Evolutionary conservation across 35 echinoderm and acorn worm species (phyloP).

Genomic region (Apostichopus japonicus): DNA sequence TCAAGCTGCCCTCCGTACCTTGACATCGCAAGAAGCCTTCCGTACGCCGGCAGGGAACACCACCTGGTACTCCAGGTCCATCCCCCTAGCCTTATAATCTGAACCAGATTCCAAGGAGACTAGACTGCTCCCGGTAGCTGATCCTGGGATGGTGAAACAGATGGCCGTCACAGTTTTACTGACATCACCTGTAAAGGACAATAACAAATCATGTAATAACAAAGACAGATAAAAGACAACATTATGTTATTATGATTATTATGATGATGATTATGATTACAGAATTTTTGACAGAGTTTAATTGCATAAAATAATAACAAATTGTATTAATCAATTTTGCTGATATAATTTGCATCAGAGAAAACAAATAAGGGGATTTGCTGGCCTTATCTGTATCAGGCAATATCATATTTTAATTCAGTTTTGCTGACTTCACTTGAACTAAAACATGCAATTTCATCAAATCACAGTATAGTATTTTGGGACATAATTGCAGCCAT

Average conservation of each 20-base stretch:
- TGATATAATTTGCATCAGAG: too few relatives aligned
- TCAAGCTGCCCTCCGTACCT: slow-evolving; percentile 42
- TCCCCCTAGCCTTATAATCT: slow-evolving; percentile 92
- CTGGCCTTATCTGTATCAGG: too few relatives aligned
- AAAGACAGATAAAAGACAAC: too few relatives aligned
- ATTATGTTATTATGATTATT: too few relatives aligned
- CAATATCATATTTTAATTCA: too few relatives aligned
- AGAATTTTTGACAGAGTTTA: too few relatives aligned
- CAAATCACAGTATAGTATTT: neutral
- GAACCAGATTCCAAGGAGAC: slow-evolving; percentile 87
- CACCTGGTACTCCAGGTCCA: slow-evolving; percentile 74
- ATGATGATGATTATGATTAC: too few relatives aligned
- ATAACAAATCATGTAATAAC: neutral
- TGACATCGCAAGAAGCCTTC: slow-evolving; percentile 93
- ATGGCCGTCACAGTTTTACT: slow-evolving; percentile 77
- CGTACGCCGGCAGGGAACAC: slow-evolving; percentile 85
- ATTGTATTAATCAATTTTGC: too few relatives aligned
- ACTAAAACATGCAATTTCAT: neutral
- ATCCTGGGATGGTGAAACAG: slow-evolving; percentile 88
- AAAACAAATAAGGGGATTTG: too few relatives aligned
- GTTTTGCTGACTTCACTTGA: too few relatives aligned
- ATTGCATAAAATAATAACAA: too few relatives aligned
- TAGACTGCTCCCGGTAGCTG: slow-evolving; percentile 82
- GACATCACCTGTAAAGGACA: slow-evolving; percentile 64
- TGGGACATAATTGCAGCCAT: too few relatives aligned